Base-by-base conservation (phyloP, 2,113 vertebrate species). In the Aepyceros melampus region DNA sequence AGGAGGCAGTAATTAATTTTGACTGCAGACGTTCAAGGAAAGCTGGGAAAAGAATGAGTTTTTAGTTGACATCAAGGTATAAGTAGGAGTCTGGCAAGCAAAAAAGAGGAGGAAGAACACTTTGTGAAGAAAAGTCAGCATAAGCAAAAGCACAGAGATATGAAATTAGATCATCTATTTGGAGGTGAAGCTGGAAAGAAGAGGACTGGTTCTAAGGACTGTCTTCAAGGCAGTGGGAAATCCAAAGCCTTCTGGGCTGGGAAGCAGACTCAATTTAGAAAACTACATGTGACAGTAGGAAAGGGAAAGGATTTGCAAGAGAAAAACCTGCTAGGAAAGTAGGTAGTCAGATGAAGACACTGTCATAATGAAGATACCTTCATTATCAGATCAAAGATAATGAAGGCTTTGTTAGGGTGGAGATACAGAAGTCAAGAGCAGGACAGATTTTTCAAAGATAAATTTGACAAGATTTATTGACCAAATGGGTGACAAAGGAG, bases 401-500 rank as follows among this genome's bases (percentile, higher is more conserved):
- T 16, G 15, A 74, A 87, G 27, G 60, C 43, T 67, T 62, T 49
- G 31, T 53, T 49, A 64, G 49, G 78, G 47, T 13, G 76, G 78
- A 81, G 55, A 78, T n/a, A 10, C 82, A 51, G n/a, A 95, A 87
- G 87, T 90, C 45, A 91, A 92, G 85, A 95, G 25, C 45, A 51
- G 86, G 45, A 84, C 53, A 83, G n/a, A 17, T 21, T 51, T 49
- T 91, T 96, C 31, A n/a, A 40, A 79, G 21, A 81, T 79, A 60
- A 83, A 87, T 79, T 3, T 88, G 90, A 55, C 60, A 95, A 90
- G 58, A 90, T 78, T 92, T 49, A 95, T 17, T 81, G 64, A 95
- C 8, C 25, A 95, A 90, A 60, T 53, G 17, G 19, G 19, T 64
- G n/a, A 91, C 31, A 23, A 76, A 10, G 10, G 14, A 81, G 10